Evolutionary conservation across 2,113 vertebrate species (phyloP), one percentile per base, ranked within the genome.

Genomic region (Otolemur garnettii): DNA sequence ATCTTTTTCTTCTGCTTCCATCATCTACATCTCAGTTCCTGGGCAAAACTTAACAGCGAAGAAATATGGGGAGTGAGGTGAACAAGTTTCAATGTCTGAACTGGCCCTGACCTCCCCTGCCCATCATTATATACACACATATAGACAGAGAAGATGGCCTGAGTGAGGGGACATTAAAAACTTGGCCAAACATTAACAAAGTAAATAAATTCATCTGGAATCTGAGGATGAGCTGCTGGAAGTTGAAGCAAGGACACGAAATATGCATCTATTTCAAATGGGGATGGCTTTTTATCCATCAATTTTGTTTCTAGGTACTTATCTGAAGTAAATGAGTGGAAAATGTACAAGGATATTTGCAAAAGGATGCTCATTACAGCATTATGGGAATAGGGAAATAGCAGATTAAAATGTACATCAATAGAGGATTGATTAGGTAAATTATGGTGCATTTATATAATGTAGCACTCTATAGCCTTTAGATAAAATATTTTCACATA

Each of bases 291-390:
- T 90, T 79, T 83, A 92, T 64, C 42, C 30, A 45, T 84, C 33
- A 53, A 78, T 90, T 94, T 24, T 78, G 18, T 74, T 87, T 87
- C 59, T 75, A 75, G 81, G 33, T 90, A 90, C 26, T 90, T 83
- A 84, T 21, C 91, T 94, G 53, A 80, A 90, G 77, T 42, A 94
- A 82, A 50, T 64, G 93, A 94, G 28, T 94, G 30, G 50, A 92
- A 90, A 90, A 75, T 75, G 9, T 45, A 45, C 26, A 84, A 57
- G 68, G 38, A 59, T 71, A 83, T 71, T 72, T 75, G 45, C 45
- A 59, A 87, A 93, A 79, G n/a, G 72, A 59, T 95, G 55, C 30
- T 88, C 18, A 80, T 87, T 80, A 80, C 0, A 77, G 35, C 57
- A 87, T 81, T 90, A 60, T 33, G 66, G n/a, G 35, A 62, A 64